phyloP scores from a whole-genome alignment of 2,888 invertebrate species.

The Panopea generosa region DNA sequence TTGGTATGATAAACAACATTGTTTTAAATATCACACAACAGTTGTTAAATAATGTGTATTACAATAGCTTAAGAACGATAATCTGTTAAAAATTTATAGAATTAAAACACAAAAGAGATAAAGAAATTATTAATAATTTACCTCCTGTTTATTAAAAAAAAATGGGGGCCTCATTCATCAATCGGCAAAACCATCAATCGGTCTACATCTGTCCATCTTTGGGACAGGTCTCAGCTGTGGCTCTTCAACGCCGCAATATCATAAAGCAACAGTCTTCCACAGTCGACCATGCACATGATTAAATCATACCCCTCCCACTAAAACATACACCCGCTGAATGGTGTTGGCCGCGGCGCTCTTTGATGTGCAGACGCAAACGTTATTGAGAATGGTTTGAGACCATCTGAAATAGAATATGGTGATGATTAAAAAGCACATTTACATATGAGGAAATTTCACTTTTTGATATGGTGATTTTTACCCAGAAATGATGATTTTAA shows the following conservation, averaged over 20 bases:
- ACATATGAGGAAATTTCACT: slow-evolving; percentile 6
- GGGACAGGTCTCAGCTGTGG: slow-evolving; percentile 42
- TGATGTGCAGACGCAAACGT: slow-evolving; percentile 25
- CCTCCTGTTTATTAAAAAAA: too few species aligned
- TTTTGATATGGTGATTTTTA: slow-evolving; percentile 36
- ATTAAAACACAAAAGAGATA: too few species aligned
- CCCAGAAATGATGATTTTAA: slow-evolving; percentile 11
- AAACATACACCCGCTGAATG: slow-evolving; percentile 12
- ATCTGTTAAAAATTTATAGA: too few species aligned
- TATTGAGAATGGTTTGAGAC: slow-evolving; percentile 1
- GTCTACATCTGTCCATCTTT: slow-evolving; percentile 33
- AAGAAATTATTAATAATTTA: too few species aligned
- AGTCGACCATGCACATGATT: slow-evolving; percentile 50
- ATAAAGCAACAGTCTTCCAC: slow-evolving; percentile 33
- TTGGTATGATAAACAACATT: too few species aligned
- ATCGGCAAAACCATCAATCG: background rate
- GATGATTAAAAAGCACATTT: slow-evolving; percentile 10
- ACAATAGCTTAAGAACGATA: too few species aligned
- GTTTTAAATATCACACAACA: too few species aligned
- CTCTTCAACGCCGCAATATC: slow-evolving; percentile 34
- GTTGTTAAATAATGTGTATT: too few species aligned
- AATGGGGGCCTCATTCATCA: slow-evolving; percentile 1
- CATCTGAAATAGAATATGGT: background rate
- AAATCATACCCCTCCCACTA: slow-evolving; percentile 57
- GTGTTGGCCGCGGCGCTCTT: slow-evolving; percentile 7